Conservation (phyloP, 2,888 invertebrate species). For the Hylaea fasciaria region DNA sequence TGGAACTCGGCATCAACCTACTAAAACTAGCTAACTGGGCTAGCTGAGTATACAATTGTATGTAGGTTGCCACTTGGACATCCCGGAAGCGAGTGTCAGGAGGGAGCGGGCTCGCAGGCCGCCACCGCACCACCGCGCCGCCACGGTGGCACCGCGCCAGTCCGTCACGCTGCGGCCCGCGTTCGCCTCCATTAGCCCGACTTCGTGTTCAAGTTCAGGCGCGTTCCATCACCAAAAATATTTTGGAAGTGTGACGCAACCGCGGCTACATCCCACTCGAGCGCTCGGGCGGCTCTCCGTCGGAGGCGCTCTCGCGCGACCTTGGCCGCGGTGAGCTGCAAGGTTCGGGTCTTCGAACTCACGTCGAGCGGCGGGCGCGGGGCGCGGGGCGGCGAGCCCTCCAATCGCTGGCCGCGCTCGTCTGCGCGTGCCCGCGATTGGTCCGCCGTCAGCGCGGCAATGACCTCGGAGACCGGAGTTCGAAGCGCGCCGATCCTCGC, state of each 20-base stretch:
- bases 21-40: not conserved
- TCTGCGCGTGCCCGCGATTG: conserved; percentile 81
- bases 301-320: conserved; percentile 85
- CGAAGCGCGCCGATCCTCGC: conserved; percentile 91
- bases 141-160: conserved; percentile 68
- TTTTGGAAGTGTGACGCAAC: conserved; percentile 84
- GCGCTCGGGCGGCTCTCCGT: conserved; percentile 67
- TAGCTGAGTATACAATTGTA: not conserved
- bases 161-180: conserved; percentile 78
- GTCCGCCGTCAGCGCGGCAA: conserved; percentile 87
- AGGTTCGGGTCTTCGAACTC: conserved; percentile 93
- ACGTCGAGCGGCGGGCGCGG: conserved; percentile 64
- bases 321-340: conserved; percentile 94
- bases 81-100: conserved; percentile 62
- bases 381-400: conserved; percentile 71
- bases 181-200: conserved; percentile 78
- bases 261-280: conserved; percentile 74
- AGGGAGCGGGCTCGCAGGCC: conserved; percentile 60
- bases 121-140: conserved; percentile 43
- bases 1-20: not conserved
- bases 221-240: conserved; percentile 85
- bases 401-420: conserved; percentile 78
- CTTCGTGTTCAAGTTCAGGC: conserved; percentile 84
- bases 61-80: conserved; percentile 23
- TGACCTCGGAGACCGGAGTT: conserved; percentile 93